A percentile compares a stretch with the other conserved stretches of the same genome.
phyloP scores from a whole-genome alignment of 2,797 vertebrate species.

The Australoheros facetus region DNA sequence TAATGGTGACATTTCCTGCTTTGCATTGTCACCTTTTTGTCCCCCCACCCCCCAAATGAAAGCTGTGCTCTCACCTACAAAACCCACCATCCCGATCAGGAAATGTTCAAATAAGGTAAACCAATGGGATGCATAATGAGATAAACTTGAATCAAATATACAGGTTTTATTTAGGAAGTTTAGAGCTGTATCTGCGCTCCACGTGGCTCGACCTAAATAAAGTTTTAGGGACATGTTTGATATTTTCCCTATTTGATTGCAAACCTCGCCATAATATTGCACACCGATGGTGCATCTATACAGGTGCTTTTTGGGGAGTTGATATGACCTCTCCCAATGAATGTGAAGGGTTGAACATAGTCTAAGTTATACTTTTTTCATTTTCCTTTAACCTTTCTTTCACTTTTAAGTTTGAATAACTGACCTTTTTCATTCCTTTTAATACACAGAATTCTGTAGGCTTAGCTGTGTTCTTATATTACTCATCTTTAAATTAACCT shows the following conservation, averaged over 20 bases:
- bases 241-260: neutral
- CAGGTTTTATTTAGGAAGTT: too few species aligned
- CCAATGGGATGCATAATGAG: too few species aligned
- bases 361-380: neutral
- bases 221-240: too few species aligned
- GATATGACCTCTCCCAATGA: neutral
- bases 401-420: neutral
- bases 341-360: neutral
- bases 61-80: too few species aligned
- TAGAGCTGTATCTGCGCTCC: too few species aligned
- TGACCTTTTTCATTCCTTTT: neutral
- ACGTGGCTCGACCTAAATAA: too few species aligned
- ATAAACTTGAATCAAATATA: too few species aligned
- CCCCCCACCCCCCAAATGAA: too few species aligned
- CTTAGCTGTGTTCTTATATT: neutral
- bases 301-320: accelerated
- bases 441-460: neutral
- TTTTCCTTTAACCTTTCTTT: neutral
- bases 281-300: neutral
- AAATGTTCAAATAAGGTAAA: too few species aligned
- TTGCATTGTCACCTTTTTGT: neutral
- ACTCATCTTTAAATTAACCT: neutral
- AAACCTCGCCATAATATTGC: neutral
- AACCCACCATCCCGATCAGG: too few species aligned
- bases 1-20: constrained; percentile 31